Base-by-base conservation (phyloP, 2,888 invertebrate species). In the Philhelius pedissequus region DNA sequence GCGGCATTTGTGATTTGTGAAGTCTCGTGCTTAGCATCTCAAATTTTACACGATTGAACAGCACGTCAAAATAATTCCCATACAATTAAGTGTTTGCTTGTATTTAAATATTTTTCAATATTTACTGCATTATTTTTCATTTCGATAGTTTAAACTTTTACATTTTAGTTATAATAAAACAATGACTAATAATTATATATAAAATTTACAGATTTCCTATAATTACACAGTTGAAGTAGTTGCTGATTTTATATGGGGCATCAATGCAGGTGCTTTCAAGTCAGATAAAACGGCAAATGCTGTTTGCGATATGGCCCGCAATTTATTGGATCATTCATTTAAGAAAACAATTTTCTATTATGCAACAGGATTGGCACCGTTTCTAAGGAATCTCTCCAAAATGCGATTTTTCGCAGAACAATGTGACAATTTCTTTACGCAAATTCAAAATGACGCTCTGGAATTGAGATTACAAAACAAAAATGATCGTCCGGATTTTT, bases 381-480 rank as follows among this genome's bases (percentile, higher is more conserved):
- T 87, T 3, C 0, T 88, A 8, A 87, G 87, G 1, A 73, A 20
- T 27, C 90, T 11, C 64, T 86, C 8, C 86, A 87, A 0, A 45
- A 86, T 25, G 88, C 88, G 3, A 86, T 90, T 52, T 88, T 87
- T 73, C 87, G 88, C 11, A 5, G 93, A 91, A 0, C 94, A 94
- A 4, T 98, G 98, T 89, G 97, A 89, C 13, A 77, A 86, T 0
- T 90, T 90, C 82, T 90, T 91, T 45, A 87, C 87, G 0, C 77
- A 87, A 22, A 70, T 90, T 1, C 89, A 89, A 30, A 84, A 81
- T n/a, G 87, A 89, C 13, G 88, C 91, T 0, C 81, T 89, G 4
- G 84, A 87, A 11, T 13, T 89, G 56, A 88, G 91, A 0, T 18
- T 86, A 0, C 86, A 87, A 18, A 86, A 81, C 2, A 87, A 43